A percentile compares a stretch with the other conserved stretches of the same genome.
Conservation (phyloP, 2,888 invertebrate species). For the Drosophila hamatofila region DNA sequence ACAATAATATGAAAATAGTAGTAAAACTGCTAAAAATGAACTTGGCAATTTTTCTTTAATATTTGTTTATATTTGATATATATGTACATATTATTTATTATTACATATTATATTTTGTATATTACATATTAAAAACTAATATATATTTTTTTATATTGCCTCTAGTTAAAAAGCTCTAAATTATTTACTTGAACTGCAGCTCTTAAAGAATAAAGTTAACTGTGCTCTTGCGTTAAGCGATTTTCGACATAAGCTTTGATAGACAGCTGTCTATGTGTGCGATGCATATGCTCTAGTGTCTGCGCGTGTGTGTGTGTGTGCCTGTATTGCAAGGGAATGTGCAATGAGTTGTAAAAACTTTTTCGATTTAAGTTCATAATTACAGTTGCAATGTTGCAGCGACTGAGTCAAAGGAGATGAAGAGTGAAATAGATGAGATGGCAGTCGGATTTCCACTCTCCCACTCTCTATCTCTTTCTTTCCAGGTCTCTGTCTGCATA, state of each 20-base stretch:
- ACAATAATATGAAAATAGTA: no score
- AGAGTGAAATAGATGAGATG: background rate
- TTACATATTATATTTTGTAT: no score
- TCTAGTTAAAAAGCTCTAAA: background rate
- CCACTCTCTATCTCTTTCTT: background rate
- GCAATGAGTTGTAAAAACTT: slow-evolving; percentile 77
- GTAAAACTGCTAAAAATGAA: no score
- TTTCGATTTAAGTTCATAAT: slow-evolving; percentile 81
- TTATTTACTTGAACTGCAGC: slow-evolving; percentile 27
- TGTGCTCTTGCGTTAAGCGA: slow-evolving; percentile 26
- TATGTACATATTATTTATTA: no score
- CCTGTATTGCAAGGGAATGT: slow-evolving; percentile 53
- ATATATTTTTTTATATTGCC: no score
- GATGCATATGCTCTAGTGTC: background rate
- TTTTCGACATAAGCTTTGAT: slow-evolving; percentile 49
- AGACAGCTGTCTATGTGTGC: slow-evolving; percentile 59
- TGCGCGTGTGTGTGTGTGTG: background rate
- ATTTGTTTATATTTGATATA: no score
- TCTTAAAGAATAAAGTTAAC: background rate
- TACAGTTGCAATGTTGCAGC: slow-evolving; percentile 66
- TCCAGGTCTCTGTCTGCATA: slow-evolving; percentile 5
- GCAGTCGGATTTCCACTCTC: background rate
- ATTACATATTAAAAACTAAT: no score
- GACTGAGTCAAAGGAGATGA: slow-evolving; percentile 14
- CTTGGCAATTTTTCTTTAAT: no score